phyloP scores from a whole-genome alignment of 2,797 vertebrate genomes.

The Mormyrops boulengeri region DNA sequence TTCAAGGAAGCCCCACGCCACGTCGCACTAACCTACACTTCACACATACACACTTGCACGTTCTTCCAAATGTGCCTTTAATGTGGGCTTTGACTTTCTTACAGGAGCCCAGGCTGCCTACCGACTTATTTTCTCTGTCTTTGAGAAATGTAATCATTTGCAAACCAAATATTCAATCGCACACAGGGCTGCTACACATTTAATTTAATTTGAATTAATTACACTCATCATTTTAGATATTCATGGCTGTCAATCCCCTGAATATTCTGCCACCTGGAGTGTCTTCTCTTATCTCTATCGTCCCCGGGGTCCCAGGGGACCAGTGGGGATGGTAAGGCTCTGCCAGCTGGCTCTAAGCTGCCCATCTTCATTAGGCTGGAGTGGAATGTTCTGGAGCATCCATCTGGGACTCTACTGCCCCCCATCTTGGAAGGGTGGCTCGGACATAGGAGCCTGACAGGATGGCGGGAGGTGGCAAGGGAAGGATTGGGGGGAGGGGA shows the following conservation, averaged over 20 bases:
- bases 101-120: background rate
- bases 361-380: conserved; percentile 73
- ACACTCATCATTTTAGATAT: conserved; percentile 76
- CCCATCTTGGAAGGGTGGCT: background rate
- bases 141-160: conserved; percentile 71
- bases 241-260: conserved; percentile 78
- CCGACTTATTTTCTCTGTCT: background rate
- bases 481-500: background rate
- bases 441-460: background rate
- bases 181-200: conserved; percentile 50
- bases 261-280: conserved; percentile 75
- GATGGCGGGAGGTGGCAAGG: background rate
- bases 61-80: background rate
- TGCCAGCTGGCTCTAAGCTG: conserved; percentile 60
- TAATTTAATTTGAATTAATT: conserved; percentile 83
- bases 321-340: conserved; percentile 50
- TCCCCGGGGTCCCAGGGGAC: conserved; percentile 59
- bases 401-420: conserved; percentile 61
- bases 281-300: conserved; percentile 75
- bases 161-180: conserved; percentile 63
- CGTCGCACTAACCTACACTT: background rate
- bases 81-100: background rate
- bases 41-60: background rate
- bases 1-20: background rate
- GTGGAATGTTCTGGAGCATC: conserved; percentile 73